Evolutionary conservation across 2,888 invertebrate genomes (phyloP), one percentile per base, ranked within the genome.

Genomic region (Chymomyza procnemis): DNA sequence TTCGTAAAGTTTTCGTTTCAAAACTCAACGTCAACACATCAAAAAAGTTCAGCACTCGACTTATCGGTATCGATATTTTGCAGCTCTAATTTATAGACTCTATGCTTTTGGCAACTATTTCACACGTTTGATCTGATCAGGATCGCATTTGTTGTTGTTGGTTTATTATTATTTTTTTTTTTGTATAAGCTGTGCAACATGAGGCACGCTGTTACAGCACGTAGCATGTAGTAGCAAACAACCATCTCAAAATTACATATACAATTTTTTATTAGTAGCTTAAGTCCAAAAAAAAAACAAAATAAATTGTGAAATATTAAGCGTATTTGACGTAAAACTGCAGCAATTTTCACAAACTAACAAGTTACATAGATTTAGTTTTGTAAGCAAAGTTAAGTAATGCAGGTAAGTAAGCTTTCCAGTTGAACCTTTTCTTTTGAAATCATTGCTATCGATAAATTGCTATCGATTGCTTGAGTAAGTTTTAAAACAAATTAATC

Each of bases 251-350:
- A 80, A 83, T 85, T 81, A 85, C 80, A 74, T 75, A 41, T 41
- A 76, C 76, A 85, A 83, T 76, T 80, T 74, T 74, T 73, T 74
- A 74, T 73, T 73, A 69, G 75, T 80, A 85, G 80, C 69, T 69
- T 85, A 81, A 81, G 80, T 74, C 74, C 66, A 76, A 81, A 71
- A 79, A 80, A 85, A 85, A 81, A 73, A 73, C 66, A 76, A 81
- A 71, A 79, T 82, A 85, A 85, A 81, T 74, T 83, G 86, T 85
- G 86, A 81, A 81, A 74, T 73, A 83, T 80, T 81, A 80, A 74
- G 83, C 83, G 76, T 74, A 81, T 67, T 9, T 41, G n/a, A 41
- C 12, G 34, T 41, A 41, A 41, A 41, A 12, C 12, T 12, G 34
- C 34, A 12, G 12, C 34, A 41, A 41, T 41, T 41, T n/a, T 41